phyloP scores from a whole-genome alignment of 1,140 invertebrate genomes.

The Calycopis cecrops region DNA sequence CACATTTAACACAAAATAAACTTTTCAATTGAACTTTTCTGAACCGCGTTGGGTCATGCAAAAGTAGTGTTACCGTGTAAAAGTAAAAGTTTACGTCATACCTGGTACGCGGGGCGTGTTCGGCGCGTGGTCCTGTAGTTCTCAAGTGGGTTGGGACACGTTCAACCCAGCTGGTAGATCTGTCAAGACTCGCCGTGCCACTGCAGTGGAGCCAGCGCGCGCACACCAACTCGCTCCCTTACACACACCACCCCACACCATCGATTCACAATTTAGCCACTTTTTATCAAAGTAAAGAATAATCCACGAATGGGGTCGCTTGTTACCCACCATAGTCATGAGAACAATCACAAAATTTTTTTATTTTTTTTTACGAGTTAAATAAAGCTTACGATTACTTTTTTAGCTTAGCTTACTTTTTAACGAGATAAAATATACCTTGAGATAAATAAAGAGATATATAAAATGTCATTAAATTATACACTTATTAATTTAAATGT shows the following conservation, averaged over 20 bases:
- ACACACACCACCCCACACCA: slow-evolving; percentile 22
- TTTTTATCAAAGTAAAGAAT: slow-evolving; percentile 25
- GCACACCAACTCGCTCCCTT: slow-evolving; percentile 13
- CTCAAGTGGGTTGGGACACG: neutral
- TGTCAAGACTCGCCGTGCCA: slow-evolving; percentile 12
- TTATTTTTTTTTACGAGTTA: neutral
- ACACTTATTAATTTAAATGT: too few relatives aligned
- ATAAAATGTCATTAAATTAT: too few relatives aligned
- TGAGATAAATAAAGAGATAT: too few relatives aligned
- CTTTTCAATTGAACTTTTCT: too few relatives aligned
- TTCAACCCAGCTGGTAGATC: neutral
- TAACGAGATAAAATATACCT: too few relatives aligned
- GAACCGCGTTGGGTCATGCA: too few relatives aligned
- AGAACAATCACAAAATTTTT: too few relatives aligned
- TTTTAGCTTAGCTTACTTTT: neutral
- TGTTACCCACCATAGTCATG: neutral
- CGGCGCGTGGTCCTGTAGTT: neutral
- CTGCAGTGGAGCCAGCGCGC: slow-evolving; percentile 20
- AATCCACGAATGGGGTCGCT: slow-evolving; percentile 16
- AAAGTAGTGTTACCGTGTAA: too few relatives aligned
- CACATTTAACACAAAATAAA: too few relatives aligned
- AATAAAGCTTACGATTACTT: too few relatives aligned
- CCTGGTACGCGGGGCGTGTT: too few relatives aligned
- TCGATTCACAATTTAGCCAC: slow-evolving; percentile 28
- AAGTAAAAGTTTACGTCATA: too few relatives aligned